phyloP scores from a whole-genome alignment of 2,113 vertebrate genomes.

The Erythrolamprus reginae region DNA sequence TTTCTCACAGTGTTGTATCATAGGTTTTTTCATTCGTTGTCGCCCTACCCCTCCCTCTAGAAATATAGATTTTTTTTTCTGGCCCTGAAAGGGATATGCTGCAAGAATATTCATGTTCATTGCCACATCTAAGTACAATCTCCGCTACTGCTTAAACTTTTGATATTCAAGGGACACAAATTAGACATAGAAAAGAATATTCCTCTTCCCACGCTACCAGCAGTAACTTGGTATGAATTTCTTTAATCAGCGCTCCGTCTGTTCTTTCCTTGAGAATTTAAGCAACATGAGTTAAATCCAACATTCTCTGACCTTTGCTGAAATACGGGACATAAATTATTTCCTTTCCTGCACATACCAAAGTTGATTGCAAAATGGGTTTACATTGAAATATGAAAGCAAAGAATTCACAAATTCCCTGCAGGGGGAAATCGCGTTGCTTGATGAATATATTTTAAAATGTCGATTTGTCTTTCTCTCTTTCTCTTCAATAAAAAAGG shows the following conservation, averaged over 20 bases:
- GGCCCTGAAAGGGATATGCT: background rate
- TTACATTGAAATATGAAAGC: background rate
- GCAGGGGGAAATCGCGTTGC: constrained; percentile 3
- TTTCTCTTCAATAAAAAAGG: constrained; percentile 9
- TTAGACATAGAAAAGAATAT: background rate
- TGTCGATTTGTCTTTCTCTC: constrained; percentile 22
- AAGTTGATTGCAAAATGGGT: background rate
- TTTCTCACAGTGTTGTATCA: background rate
- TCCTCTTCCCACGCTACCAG: background rate
- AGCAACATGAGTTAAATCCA: constrained; percentile 2
- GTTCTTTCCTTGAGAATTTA: background rate
- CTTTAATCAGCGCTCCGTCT: background rate
- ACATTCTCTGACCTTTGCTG: background rate
- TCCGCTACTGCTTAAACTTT: background rate
- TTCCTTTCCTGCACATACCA: background rate
- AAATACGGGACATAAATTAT: background rate
- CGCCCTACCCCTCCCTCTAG: background rate
- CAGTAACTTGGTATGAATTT: background rate
- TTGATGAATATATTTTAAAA: constrained; percentile 24
- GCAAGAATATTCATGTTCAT: background rate
- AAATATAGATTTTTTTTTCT: background rate
- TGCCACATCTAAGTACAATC: background rate
- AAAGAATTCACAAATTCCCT: background rate
- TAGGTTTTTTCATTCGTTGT: background rate
- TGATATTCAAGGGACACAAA: background rate